Evolutionary conservation across 1,140 invertebrate species (phyloP).

Genomic region (Drosophila sp.): DNA sequence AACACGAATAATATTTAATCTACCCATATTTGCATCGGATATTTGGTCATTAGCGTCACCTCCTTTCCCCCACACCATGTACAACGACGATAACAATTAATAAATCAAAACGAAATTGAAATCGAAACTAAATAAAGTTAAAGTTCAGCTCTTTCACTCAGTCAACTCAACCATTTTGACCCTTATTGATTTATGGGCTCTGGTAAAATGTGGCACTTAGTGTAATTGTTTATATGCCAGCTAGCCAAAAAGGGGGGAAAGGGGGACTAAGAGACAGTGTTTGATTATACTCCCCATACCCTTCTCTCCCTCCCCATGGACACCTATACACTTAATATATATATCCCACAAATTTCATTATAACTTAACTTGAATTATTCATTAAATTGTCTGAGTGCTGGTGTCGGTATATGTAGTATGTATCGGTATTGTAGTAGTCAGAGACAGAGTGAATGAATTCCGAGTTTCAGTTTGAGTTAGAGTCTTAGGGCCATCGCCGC

Average conservation of each 20-base stretch:
- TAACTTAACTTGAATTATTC: conserved; percentile 40
- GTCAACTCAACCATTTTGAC: conserved; percentile 46
- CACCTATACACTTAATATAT: conserved; percentile 12
- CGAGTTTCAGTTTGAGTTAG: neutral
- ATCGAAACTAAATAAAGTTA: conserved; percentile 19
- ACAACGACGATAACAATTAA: conserved; percentile 67
- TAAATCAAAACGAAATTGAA: conserved; percentile 44
- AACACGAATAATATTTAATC: conserved; percentile 40
- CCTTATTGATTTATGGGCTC: conserved; percentile 53
- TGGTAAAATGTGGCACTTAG: conserved; percentile 68
- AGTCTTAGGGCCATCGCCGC: neutral
- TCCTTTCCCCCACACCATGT: neutral
- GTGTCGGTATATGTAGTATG: neutral
- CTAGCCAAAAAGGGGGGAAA: neutral
- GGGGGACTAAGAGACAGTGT: conserved; percentile 11
- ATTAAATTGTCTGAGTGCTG: conserved; percentile 31
- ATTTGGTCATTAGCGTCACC: conserved; percentile 16
- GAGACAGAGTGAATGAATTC: neutral
- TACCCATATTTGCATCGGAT: conserved; percentile 31
- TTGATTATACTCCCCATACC: conserved; percentile 39
- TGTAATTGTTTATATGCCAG: conserved; percentile 64
- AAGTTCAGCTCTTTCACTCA: conserved; percentile 24
- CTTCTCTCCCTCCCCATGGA: neutral
- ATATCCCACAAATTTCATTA: conserved; percentile 40
- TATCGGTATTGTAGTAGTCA: neutral